Conservation (phyloP, 1,140 invertebrate genomes). For the Zaprionus nigranus region DNA sequence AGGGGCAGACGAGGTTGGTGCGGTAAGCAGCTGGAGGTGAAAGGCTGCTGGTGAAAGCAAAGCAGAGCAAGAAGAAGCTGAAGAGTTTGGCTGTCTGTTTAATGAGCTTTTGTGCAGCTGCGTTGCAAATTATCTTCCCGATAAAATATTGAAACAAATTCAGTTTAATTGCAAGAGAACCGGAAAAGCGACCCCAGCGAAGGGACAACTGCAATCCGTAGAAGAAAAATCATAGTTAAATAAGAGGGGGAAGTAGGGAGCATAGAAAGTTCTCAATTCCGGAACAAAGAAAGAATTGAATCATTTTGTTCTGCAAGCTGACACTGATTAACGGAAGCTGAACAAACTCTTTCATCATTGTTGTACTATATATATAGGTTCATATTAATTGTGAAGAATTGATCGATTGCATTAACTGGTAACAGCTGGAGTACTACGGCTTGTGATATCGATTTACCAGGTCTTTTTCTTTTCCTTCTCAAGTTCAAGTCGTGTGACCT, state of each 20-base stretch:
- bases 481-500: neutral
- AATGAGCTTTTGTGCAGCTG: slow-evolving; percentile 47
- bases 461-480: no score
- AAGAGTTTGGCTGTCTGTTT: slow-evolving; percentile 26
- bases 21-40: neutral
- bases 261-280: neutral
- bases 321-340: slow-evolving; percentile 1
- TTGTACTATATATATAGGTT: neutral
- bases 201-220: neutral
- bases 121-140: slow-evolving; percentile 25
- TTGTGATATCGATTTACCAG: no score
- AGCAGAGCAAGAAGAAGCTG: neutral
- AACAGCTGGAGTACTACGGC: no score
- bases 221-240: neutral
- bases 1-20: neutral
- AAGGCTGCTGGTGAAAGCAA: slow-evolving; percentile 2
- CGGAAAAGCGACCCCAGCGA: neutral
- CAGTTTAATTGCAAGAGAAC: slow-evolving; percentile 24
- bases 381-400: neutral
- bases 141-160: slow-evolving; percentile 31
- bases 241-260: neutral
- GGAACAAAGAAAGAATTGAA: neutral
- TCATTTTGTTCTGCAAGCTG: neutral
- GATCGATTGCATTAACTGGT: neutral
- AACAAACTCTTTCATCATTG: no score